These are phyloP conservation scores for Volucella zonaria DNA, from an alignment of 2,888 invertebrate genomes.

Conservation along the genomic window DNA sequence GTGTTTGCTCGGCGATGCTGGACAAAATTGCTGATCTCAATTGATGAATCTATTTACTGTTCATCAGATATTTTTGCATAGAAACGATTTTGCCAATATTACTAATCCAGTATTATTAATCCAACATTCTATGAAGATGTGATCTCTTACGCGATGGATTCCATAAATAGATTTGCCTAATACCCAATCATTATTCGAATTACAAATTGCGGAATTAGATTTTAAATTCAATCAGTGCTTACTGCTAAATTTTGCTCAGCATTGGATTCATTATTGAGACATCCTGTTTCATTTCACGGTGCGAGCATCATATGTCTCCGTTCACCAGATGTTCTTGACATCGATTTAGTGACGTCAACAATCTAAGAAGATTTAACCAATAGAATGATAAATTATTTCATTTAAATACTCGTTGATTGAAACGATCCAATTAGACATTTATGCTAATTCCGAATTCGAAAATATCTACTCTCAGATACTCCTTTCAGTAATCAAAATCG, in stretches of 20 bases:
- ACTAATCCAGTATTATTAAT: too few species aligned
- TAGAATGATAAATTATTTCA: conserved; percentile 13
- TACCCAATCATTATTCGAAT: too few species aligned
- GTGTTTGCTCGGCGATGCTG: too few species aligned
- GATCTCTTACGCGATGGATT: too few species aligned
- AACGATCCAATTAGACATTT: conserved; percentile 32
- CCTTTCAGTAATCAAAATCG: too few species aligned
- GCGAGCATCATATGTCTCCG: conserved; percentile 12
- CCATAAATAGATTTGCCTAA: too few species aligned
- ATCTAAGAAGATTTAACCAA: conserved; percentile 2
- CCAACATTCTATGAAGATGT: too few species aligned
- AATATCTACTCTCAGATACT: background rate
- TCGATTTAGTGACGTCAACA: background rate
- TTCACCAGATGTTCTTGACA: conserved; percentile 13
- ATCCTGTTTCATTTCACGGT: conserved; percentile 20
- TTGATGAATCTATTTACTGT: too few species aligned
- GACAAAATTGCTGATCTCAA: too few species aligned
- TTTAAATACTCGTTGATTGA: conserved; percentile 25
- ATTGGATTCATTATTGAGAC: conserved; percentile 13
- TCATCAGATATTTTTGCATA: too few species aligned
- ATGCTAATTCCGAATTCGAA: conserved; percentile 36
- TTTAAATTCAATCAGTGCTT: background rate
- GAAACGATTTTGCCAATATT: too few species aligned
- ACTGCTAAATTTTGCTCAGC: background rate
- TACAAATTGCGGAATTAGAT: background rate